Evolutionary conservation across 2,888 invertebrate genomes (phyloP).

Genomic region (Sphinx pinastri): DNA sequence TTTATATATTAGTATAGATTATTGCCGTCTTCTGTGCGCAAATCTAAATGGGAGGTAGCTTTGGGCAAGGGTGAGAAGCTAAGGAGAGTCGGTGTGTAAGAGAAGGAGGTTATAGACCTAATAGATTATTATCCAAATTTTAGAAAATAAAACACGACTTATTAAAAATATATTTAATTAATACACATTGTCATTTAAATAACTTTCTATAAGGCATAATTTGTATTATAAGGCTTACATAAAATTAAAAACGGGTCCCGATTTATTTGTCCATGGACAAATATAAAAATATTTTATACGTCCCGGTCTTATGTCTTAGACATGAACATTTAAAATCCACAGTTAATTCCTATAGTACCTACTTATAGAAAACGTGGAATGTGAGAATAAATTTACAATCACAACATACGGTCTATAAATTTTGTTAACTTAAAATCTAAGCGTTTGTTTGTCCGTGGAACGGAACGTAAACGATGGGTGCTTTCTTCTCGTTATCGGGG

Average conservation of each 20-base stretch:
- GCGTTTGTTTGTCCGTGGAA: constrained; percentile 74
- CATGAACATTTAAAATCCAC: background rate
- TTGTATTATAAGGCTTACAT: constrained; percentile 6
- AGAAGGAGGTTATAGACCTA: too few relatives aligned
- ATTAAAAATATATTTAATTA: constrained; percentile 47
- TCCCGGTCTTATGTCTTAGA: background rate
- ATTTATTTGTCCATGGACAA: constrained; percentile 4
- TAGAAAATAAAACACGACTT: constrained; percentile 35
- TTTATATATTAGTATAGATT: too few relatives aligned
- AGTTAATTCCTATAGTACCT: constrained; percentile 20
- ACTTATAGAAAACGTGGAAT: constrained; percentile 29
- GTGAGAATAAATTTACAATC: background rate
- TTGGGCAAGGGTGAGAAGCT: too few relatives aligned
- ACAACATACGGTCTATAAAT: background rate
- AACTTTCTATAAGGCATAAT: constrained; percentile 10
- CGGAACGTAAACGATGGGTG: constrained; percentile 78
- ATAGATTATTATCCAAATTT: too few relatives aligned
- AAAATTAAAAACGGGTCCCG: background rate
- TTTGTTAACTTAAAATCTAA: constrained; percentile 40
- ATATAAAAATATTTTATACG: background rate
- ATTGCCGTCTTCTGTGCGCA: too few relatives aligned
- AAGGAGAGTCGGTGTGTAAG: too few relatives aligned
- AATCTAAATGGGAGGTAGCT: too few relatives aligned
- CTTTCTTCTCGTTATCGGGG: constrained; percentile 65
- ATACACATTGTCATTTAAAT: constrained; percentile 32